Base-by-base conservation (phyloP, 2,888 invertebrate genomes). In the Acholoe squamosa region DNA sequence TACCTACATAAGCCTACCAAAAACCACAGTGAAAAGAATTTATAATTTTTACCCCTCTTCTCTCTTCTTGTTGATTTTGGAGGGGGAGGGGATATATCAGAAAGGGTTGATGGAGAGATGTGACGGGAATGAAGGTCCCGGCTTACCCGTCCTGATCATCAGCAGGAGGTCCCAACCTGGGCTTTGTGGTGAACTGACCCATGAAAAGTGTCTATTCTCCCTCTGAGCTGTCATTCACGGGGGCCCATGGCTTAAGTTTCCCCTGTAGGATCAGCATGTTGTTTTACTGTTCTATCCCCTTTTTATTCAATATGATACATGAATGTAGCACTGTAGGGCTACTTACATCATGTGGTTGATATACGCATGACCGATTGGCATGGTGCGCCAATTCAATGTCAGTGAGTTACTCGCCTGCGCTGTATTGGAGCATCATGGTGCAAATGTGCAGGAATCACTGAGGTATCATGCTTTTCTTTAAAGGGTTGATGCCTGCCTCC, bases 161-260 rank as follows among this genome's bases (percentile, higher is more conserved):
- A 86, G 52, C 25, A 54, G 86, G 86, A 54, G 86, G 86, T 86
- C 86, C 28, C 1, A 54, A 22, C 86, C 54, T 14, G 3, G 54
- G 28, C 84, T 54, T 54, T 54, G 86, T 10, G 54, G 7, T 1
- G 1, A 25, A 54, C 1, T 54, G 86, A 86, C 86, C 86, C 86
- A 54, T n/a, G 28, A 54, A 86, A 86, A 54, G 86, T 19, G 86
- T 54, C 54, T 86, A 52, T 86, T 52, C 84, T 84, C 22, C 25
- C 34, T 5, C 34, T 84, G 84, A 84, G 51, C 84, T 43, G 84
- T 84, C 84, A 84, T 84, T 84, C 34, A 84, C 16, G 33, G 19
- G n/a, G 25, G 52, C 12, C 54, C 10, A n/a, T n/a, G 52, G 54
- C 52, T 86, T 86, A 86, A 25, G n/a, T n/a, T n/a, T n/a, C n/a